Base-by-base conservation (phyloP, 2,113 vertebrate genomes). In the Atherinomorus stipes region DNA sequence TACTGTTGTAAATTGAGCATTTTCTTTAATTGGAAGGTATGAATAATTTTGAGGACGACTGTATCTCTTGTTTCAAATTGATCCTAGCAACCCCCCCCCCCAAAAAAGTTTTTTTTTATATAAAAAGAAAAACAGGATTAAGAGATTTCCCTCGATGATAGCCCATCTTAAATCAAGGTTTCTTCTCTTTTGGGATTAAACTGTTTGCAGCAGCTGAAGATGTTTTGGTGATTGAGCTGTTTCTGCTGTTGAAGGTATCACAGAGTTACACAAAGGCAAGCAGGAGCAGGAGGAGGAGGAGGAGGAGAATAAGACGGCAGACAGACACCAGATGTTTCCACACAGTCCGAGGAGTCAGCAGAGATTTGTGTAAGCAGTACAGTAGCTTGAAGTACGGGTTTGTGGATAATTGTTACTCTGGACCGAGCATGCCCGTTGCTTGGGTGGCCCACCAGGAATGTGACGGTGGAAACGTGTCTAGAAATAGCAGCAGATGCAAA, bases 271-370 rank as follows among this genome's bases (percentile, higher is more conserved):
- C 38, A 60, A 5, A 66, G 16, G 60, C 34, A 44, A 59, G 26
- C 31, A 34, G 31, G 31, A 34, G 31, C 31, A 31, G 3, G 28
- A 31, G 28, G 53, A 65, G 54, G 57, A 64, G 25, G 63, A 58
- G 50, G 44, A 63, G 77, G 57, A 59, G 64, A 64, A 64, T 28
- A 45, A 71, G 77, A 78, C 61, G 37, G 65, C 64, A 85, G 84
- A 80, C 71, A 87, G 87, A 87, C 86, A 73, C 80, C 88, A 92
- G 85, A 91, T 92, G 89, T 90, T 89, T 84, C 77, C 57, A 80
- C 69, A 62, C 67, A 44, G 70, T 78, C 73, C 77, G 50, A 59
- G 18, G 59, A 67, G 47, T 42, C 67, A 74, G 79, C 67, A 54
- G 54, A 85, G 71, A 74, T 75, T 56, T 78, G 12, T 63, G 50